Evolutionary conservation across 2,797 vertebrate genomes (phyloP), one percentile per base, ranked within the genome.

Genomic region (Myiothlypis coronata): DNA sequence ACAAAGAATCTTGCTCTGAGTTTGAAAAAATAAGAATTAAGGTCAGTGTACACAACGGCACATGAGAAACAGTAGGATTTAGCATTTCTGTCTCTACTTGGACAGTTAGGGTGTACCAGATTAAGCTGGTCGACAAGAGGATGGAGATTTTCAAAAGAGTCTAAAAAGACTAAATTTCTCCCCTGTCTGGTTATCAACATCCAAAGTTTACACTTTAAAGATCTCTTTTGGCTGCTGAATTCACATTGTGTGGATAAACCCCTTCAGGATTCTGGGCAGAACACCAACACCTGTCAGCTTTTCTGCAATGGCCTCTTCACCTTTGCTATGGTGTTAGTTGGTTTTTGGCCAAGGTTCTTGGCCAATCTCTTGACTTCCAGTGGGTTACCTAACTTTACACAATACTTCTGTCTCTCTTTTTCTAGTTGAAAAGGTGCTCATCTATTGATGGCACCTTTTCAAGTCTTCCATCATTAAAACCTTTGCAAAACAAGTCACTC

Each of bases 201-300:
- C 11, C 41, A 34, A 87, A 83, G 8, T 35, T 39, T 55, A 59
- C 2, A 5, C 15, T 56, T 71, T 23, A 23, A 70, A 74, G 44
- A 3, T 28, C 21, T 34, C 7, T 50, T 24, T 60, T 69, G 20
- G 3, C 34, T 50, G 14, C 24, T 55, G 46, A 90, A 34, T 16
- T 86, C 15, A 23, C 8, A 24, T 2, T 23, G 14, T 11, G 6
- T 50, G 22, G 27, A 37, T 71, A 83, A 65, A 68, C 2, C 39
- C 11, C 16, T 55, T 67, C 9, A 59, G 44, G n/a, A 53, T 43
- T 47, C 18, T 57, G 24, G 30, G 57, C 12, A 87, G 50, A 89
- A 30, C 0, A 2, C 6, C 0, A 10, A 6, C 0, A 5, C 16
- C 32, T 69, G 32, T 30, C 74, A 74, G 18, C 34, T 84, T n/a